Evolutionary conservation across 2,888 invertebrate species (phyloP).

Genomic region (Scelioninae gen. 1): DNA sequence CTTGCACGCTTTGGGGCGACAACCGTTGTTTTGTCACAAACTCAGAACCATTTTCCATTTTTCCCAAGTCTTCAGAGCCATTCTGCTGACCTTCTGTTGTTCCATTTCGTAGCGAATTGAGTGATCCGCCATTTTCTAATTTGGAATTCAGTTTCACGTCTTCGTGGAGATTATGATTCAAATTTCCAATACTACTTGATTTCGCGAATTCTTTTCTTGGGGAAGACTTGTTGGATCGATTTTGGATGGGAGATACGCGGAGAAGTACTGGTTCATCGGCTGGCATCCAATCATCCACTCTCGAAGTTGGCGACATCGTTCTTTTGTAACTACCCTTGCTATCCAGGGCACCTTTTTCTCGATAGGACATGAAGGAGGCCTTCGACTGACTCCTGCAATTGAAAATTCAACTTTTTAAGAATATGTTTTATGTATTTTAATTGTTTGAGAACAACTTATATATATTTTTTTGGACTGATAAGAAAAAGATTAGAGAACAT

Average conservation of each 20-base stretch:
- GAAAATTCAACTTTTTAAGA: not conserved
- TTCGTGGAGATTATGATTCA: constrained; percentile 71
- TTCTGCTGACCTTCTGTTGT: constrained; percentile 42
- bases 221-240: constrained; percentile 44
- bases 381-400: constrained; percentile 89
- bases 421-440: too few species aligned
- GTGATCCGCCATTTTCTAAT: constrained; percentile 70
- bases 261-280: constrained; percentile 81
- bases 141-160: constrained; percentile 75
- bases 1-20: constrained; percentile 81
- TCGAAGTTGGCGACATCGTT: constrained; percentile 88
- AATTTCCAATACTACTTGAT: constrained; percentile 82
- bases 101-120: constrained; percentile 47
- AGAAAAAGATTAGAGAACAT: too few species aligned
- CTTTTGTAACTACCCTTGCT: constrained; percentile 91
- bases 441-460: too few species aligned
- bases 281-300: constrained; percentile 81
- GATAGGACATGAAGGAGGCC: constrained; percentile 90
- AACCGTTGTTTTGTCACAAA: constrained; percentile 72
- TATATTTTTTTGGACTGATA: too few species aligned
- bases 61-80: constrained; percentile 12
- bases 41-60: constrained; percentile 43
- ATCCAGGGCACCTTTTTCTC: constrained; percentile 89
- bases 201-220: constrained; percentile 82
- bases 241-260: constrained; percentile 79